Percentiles rank a stretch among this genome's conserved stretches.
Evolutionary conservation across 2,888 invertebrate genomes (phyloP).

Genomic region (Orthosia cruda): DNA sequence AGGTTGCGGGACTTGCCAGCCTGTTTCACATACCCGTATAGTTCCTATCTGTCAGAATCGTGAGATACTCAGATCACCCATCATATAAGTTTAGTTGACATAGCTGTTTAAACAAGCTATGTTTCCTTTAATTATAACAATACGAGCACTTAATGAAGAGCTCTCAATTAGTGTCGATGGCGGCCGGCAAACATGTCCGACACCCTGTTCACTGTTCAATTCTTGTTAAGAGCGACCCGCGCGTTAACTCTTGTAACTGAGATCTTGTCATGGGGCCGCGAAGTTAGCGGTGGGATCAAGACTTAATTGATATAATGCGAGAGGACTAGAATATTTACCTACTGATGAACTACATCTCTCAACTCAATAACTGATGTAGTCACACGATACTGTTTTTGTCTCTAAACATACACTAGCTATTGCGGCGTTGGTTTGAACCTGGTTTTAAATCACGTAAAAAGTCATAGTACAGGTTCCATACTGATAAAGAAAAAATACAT

Average conservation of each 20-base stretch:
- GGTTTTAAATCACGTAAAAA: too few relatives aligned
- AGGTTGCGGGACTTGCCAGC: too few relatives aligned
- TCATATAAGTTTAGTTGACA: not conserved
- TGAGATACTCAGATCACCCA: too few relatives aligned
- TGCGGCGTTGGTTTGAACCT: too few relatives aligned
- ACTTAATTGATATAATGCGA: not conserved
- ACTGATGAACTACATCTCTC: too few relatives aligned
- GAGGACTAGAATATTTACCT: too few relatives aligned
- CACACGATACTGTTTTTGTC: too few relatives aligned
- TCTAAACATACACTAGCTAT: too few relatives aligned
- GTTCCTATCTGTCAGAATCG: not conserved
- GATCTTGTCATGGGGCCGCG: conserved; percentile 69
- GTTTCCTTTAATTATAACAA: conserved; percentile 38
- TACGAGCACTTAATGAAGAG: conserved; percentile 45
- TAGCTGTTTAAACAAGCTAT: conserved; percentile 11
- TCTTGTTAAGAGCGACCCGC: conserved; percentile 79
- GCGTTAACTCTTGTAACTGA: conserved; percentile 83
- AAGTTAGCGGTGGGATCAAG: conserved; percentile 50
- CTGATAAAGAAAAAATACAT: too few relatives aligned
- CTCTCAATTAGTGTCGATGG: conserved; percentile 57
- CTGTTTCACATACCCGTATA: too few relatives aligned
- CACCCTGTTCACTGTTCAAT: conserved; percentile 74
- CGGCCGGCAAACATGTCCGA: conserved; percentile 76
- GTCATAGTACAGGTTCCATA: too few relatives aligned
- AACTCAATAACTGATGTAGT: too few relatives aligned